Conservation (phyloP, 2,113 vertebrate genomes). For the Sakesphorus luctuosus region DNA sequence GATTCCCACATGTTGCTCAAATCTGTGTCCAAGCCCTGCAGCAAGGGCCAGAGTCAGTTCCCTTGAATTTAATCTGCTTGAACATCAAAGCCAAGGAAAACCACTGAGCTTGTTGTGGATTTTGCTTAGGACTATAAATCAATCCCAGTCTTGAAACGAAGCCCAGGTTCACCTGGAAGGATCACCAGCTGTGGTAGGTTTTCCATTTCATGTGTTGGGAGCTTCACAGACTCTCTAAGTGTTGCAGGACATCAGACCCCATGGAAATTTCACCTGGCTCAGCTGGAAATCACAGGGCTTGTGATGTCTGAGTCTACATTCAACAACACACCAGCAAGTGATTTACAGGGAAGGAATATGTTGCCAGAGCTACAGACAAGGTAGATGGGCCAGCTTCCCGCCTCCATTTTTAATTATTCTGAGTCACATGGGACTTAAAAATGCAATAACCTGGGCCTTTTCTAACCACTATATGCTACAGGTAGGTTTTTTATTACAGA, state of each 20-base stretch:
- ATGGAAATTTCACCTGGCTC: neutral
- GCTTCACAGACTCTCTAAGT: neutral
- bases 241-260: neutral
- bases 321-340: neutral
- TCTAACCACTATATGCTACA: neutral
- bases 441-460: neutral
- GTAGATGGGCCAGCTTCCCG: neutral
- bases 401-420: neutral
- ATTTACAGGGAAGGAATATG: neutral
- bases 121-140: neutral
- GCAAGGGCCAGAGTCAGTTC: neutral
- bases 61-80: neutral
- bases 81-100: constrained; percentile 37
- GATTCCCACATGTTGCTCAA: neutral
- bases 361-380: neutral
- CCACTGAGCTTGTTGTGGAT: neutral
- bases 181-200: neutral
- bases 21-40: neutral
- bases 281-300: neutral
- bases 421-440: neutral
- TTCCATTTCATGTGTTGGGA: neutral
- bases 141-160: neutral
- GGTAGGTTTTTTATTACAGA: neutral
- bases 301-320: neutral
- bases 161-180: constrained; percentile 18